Evolutionary conservation across 2,113 vertebrate genomes (phyloP).

Genomic region (Oncorhynchus gorbuscha): DNA sequence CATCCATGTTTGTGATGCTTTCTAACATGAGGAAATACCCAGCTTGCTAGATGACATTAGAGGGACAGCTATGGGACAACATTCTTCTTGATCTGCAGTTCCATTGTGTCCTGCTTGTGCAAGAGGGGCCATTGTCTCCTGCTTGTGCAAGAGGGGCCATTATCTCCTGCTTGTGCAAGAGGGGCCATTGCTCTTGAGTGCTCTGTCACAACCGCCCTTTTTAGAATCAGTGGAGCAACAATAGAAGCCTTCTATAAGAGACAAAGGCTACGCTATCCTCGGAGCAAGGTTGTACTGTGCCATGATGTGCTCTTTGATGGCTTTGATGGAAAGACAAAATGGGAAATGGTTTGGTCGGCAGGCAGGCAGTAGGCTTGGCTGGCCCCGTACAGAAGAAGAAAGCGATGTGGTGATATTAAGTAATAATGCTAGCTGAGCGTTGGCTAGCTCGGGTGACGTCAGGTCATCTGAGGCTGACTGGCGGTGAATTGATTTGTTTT

Average conservation of each 20-base stretch:
- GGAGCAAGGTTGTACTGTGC: conserved; percentile 61
- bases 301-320: conserved; percentile 26
- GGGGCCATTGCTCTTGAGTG: conserved; percentile 34
- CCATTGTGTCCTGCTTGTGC: conserved; percentile 48
- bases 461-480: conserved; percentile 41
- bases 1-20: conserved; percentile 16
- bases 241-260: conserved; percentile 45
- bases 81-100: conserved; percentile 54
- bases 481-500: background rate
- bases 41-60: conserved; percentile 16
- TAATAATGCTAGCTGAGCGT: conserved; percentile 36
- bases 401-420: conserved; percentile 47
- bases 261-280: conserved; percentile 58
- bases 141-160: conserved; percentile 14
- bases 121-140: conserved; percentile 32
- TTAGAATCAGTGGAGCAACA: conserved; percentile 43
- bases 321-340: conserved; percentile 45
- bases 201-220: conserved; percentile 39
- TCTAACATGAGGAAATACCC: conserved; percentile 50
- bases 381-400: conserved; percentile 23
- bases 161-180: background rate
- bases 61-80: conserved; percentile 24
- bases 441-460: conserved; percentile 57
- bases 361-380: conserved; percentile 4
- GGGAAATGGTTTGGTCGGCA: conserved; percentile 26